A percentile compares a stretch with the other conserved stretches of the same genome.
phyloP scores from a whole-genome alignment of 2,113 vertebrate genomes.

The Lycaon pictus region DNA sequence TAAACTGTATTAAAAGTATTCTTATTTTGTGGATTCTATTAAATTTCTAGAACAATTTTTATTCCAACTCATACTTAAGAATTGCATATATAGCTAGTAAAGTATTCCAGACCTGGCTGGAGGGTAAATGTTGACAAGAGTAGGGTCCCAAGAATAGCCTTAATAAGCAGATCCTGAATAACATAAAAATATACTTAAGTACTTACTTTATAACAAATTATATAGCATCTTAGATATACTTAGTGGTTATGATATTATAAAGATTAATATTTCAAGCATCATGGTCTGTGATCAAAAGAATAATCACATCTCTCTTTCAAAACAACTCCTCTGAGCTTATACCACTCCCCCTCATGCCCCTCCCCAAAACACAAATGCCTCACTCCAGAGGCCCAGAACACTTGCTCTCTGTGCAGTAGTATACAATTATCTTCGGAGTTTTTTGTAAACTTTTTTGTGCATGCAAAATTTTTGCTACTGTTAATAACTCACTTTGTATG shows the following conservation, averaged over 20 bases:
- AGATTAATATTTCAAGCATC: neutral
- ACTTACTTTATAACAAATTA: neutral
- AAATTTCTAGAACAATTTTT: constrained; percentile 17
- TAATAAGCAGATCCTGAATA: neutral
- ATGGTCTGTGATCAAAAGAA: neutral
- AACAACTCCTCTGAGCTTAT: neutral
- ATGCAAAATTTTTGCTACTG: neutral
- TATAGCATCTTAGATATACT: neutral
- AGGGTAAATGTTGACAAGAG: neutral
- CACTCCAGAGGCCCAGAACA: neutral
- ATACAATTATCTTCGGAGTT: neutral
- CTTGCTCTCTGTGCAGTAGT: too few relatives aligned
- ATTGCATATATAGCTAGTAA: neutral
- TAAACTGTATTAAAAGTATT: neutral
- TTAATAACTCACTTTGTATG: neutral
- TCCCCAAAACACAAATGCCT: neutral
- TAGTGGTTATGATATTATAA: neutral
- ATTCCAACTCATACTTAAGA: neutral
- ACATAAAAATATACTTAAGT: neutral
- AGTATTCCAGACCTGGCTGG: neutral
- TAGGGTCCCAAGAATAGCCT: neutral
- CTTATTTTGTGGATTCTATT: neutral
- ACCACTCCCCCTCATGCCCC: rapidly evolving
- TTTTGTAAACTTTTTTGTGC: neutral
- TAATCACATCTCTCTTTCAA: neutral